Percentiles rank a stretch among this genome's conserved stretches.
These are phyloP conservation scores for Smittia aterrima DNA, from an alignment of 2,888 invertebrate species.

Conservation along the genomic window DNA sequence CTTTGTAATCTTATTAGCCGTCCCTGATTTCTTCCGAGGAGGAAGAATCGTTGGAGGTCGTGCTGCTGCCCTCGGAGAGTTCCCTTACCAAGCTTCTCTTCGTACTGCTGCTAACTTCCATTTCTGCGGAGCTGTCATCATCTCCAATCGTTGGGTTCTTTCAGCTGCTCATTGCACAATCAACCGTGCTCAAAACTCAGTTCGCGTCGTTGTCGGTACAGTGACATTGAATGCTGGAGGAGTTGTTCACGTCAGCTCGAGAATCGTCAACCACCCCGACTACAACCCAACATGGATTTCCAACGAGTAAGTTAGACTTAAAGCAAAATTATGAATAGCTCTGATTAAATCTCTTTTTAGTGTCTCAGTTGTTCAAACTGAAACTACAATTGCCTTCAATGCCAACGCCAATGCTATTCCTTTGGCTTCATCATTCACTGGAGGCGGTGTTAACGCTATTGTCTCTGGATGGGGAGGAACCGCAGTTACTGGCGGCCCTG, in stretches of 20 bases:
- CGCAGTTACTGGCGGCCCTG: neutral
- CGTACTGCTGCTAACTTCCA: constrained; percentile 44
- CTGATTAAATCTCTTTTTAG: no score
- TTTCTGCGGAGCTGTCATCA: constrained; percentile 46
- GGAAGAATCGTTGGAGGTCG: constrained; percentile 46
- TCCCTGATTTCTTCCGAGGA: constrained; percentile 16
- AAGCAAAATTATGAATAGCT: no score
- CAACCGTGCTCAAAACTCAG: constrained; percentile 26
- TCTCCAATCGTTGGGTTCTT: constrained; percentile 45
- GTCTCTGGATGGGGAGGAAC: constrained; percentile 26
- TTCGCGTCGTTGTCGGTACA: constrained; percentile 37
- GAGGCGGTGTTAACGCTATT: constrained; percentile 25
- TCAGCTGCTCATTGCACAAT: constrained; percentile 47
- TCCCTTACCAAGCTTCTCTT: constrained; percentile 45
- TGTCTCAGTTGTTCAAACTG: neutral
- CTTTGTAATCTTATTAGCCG: no score
- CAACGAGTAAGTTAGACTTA: constrained; percentile 34
- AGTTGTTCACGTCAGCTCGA: neutral
- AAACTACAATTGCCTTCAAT: constrained; percentile 13
- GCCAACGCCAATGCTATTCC: constrained; percentile 23
- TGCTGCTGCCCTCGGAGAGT: constrained; percentile 44
- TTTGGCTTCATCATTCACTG: neutral
- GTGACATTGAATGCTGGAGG: neutral
- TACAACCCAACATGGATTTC: constrained; percentile 40
- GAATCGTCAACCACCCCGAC: constrained; percentile 41